These are phyloP conservation scores for Heliconius nattereri DNA, from an alignment of 1,140 invertebrate genomes.

Conservation along the genomic window DNA sequence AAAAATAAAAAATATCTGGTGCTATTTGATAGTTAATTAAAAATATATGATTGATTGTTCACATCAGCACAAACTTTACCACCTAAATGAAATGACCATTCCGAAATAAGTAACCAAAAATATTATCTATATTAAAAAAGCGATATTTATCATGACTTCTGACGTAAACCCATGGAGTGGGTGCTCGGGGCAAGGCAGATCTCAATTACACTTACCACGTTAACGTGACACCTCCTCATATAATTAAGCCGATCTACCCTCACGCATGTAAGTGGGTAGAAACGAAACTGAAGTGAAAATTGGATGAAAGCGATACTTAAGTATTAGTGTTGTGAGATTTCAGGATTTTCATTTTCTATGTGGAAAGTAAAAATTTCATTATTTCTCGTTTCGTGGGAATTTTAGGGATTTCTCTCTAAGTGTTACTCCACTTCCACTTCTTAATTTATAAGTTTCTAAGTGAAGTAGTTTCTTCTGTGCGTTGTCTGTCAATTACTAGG, in stretches of 20 bases:
- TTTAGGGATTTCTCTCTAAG: too few relatives aligned
- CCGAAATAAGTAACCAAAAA: neutral
- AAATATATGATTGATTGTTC: too few relatives aligned
- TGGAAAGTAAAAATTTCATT: too few relatives aligned
- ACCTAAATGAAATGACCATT: neutral
- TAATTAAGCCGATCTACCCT: conserved; percentile 15
- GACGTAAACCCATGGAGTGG: conserved; percentile 22
- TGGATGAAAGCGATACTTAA: neutral
- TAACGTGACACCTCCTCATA: conserved; percentile 4
- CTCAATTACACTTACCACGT: conserved; percentile 17
- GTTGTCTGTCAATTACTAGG: too few relatives aligned
- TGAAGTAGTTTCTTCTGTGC: too few relatives aligned
- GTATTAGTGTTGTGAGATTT: neutral
- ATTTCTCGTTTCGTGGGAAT: too few relatives aligned
- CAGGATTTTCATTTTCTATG: neutral
- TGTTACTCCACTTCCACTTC: too few relatives aligned
- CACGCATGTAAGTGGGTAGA: neutral
- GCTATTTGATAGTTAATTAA: too few relatives aligned
- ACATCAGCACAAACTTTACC: too few relatives aligned
- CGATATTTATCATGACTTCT: neutral
- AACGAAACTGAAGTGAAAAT: conserved; percentile 4
- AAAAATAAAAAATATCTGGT: too few relatives aligned
- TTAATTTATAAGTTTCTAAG: too few relatives aligned
- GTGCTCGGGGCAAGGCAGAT: neutral
- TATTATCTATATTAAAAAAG: conserved; percentile 8